These are phyloP conservation scores for Cricetomys ansorgei DNA, from an alignment of 2,113 vertebrate species.

Conservation along the genomic window DNA sequence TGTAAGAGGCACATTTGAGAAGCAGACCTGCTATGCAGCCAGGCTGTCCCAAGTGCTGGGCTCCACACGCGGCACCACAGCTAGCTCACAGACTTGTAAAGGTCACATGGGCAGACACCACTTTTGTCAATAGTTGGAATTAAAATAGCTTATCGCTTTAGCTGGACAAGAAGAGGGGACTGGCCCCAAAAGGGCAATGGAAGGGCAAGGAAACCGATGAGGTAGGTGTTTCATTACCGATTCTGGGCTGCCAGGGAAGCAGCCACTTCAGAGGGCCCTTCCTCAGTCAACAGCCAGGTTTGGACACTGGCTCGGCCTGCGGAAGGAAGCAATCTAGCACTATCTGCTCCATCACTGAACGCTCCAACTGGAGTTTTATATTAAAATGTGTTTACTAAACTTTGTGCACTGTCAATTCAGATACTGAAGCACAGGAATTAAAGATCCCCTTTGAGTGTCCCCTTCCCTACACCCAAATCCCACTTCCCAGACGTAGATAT, in stretches of 20 bases:
- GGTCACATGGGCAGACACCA: background rate
- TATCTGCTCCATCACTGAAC: background rate
- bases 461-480: background rate
- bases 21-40: background rate
- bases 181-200: background rate
- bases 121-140: slow-evolving; percentile 47
- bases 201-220: background rate
- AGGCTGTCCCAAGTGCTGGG: background rate
- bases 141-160: slow-evolving; percentile 17
- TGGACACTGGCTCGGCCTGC: background rate
- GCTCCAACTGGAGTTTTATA: background rate
- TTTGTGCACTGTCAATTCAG: background rate
- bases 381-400: background rate
- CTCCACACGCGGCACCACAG: background rate
- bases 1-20: background rate
- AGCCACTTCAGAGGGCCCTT: background rate
- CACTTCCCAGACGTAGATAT: background rate
- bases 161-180: background rate
- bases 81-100: background rate
- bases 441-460: background rate
- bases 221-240: background rate
- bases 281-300: background rate
- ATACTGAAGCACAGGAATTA: background rate
- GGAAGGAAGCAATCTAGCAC: background rate
- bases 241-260: background rate